phyloP scores from a whole-genome alignment of 2,888 invertebrate species.

The Andrena minutula region DNA sequence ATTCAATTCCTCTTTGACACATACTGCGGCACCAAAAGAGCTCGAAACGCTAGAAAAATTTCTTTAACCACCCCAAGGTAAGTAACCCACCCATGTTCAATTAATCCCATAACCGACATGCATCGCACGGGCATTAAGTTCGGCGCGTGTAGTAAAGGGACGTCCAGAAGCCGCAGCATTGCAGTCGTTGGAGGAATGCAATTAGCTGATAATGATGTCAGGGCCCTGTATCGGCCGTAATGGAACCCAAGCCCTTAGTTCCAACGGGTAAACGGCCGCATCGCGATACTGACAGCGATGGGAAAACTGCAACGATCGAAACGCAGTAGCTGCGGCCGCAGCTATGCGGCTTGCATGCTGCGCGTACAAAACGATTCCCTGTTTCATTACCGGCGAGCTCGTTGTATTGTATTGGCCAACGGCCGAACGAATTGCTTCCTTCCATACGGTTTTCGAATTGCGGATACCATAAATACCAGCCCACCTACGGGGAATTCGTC shows the following conservation, averaged over 20 bases:
- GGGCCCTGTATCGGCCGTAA: constrained; percentile 20
- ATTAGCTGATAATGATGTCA: constrained; percentile 54
- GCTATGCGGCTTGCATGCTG: constrained; percentile 19
- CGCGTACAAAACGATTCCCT: constrained; percentile 46
- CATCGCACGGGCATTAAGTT: constrained; percentile 36
- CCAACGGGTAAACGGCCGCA: not conserved
- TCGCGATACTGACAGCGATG: not conserved
- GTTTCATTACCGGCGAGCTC: constrained; percentile 51
- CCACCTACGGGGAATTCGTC: constrained; percentile 63
- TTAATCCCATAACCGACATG: constrained; percentile 24
- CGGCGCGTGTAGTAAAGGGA: constrained; percentile 38
- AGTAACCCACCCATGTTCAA: not conserved
- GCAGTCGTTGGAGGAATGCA: constrained; percentile 41
- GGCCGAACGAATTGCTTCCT: constrained; percentile 69
- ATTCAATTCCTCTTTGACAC: too few species aligned
- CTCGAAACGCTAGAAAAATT: not conserved
- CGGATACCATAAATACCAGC: constrained; percentile 67
- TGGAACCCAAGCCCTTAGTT: constrained; percentile 13
- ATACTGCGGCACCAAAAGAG: not conserved
- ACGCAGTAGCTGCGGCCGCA: constrained; percentile 6
- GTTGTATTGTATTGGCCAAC: constrained; percentile 59
- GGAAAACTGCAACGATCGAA: constrained; percentile 11
- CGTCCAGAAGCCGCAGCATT: constrained; percentile 32
- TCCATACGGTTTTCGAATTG: constrained; percentile 67
- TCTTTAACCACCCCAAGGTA: not conserved